phyloP scores from a whole-genome alignment of 2,888 invertebrate species.

The Tachystola acroxantha region DNA sequence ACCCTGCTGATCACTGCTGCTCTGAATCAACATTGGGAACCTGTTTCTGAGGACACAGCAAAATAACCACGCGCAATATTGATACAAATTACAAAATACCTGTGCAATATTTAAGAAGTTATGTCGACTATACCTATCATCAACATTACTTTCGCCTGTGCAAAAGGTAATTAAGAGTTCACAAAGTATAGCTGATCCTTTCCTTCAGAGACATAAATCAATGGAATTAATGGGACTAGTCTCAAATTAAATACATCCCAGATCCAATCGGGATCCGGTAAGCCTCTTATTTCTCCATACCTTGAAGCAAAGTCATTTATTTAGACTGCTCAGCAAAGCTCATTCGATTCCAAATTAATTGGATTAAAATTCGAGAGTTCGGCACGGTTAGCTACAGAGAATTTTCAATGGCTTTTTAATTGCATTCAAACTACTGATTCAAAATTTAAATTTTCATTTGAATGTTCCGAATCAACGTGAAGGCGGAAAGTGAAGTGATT shows the following conservation, averaged over 20 bases:
- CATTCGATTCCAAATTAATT: conserved; percentile 1
- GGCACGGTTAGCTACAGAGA: neutral
- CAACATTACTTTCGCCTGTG: too few relatives aligned
- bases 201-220: too few relatives aligned
- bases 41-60: too few relatives aligned
- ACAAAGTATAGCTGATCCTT: too few relatives aligned
- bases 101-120: too few relatives aligned
- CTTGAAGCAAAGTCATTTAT: conserved; percentile 2
- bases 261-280: neutral
- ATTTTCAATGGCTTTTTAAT: neutral
- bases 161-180: too few relatives aligned
- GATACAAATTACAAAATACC: too few relatives aligned
- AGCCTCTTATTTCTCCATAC: conserved; percentile 1
- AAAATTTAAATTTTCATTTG: neutral
- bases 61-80: too few relatives aligned
- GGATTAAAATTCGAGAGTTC: conserved; percentile 1
- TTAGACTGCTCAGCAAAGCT: neutral
- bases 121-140: too few relatives aligned
- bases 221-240: neutral
- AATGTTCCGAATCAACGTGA: neutral
- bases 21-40: too few relatives aligned
- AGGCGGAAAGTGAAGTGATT: neutral
- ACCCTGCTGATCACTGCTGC: too few relatives aligned
- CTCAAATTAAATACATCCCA: neutral
- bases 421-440: neutral